A percentile compares a stretch with the other conserved stretches of the same genome.
Evolutionary conservation across 2,888 invertebrate species (phyloP).

Genomic region (Cosmopolites sordidus): DNA sequence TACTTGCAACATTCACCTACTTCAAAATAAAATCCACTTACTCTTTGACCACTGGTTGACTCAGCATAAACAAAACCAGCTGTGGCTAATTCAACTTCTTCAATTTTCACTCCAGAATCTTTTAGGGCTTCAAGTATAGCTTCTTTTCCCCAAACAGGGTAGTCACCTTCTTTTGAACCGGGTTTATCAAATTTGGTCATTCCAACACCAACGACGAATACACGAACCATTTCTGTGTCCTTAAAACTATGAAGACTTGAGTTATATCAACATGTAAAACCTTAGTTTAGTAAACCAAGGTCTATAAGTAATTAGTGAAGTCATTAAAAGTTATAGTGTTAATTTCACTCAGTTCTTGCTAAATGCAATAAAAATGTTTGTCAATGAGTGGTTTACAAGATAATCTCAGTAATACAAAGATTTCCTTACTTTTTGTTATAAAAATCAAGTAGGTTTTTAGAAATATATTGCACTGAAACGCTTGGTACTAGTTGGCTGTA

Average conservation of each 20-base stretch:
- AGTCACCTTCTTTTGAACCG: slow-evolving; percentile 76
- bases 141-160: slow-evolving; percentile 93
- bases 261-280: background rate
- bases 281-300: background rate
- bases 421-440: no score
- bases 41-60: slow-evolving; percentile 92
- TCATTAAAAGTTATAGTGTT: background rate
- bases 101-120: slow-evolving; percentile 75
- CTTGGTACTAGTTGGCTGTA: no score
- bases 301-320: background rate
- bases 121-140: slow-evolving; percentile 81
- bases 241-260: background rate
- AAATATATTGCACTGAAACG: no score
- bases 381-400: no score
- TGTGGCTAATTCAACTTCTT: slow-evolving; percentile 81
- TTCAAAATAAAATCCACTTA: slow-evolving; percentile 43
- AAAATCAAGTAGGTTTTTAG: no score
- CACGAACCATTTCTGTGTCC: slow-evolving; percentile 46
- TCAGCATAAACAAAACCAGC: slow-evolving; percentile 95
- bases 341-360: background rate
- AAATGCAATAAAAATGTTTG: no score
- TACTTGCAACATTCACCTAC: background rate
- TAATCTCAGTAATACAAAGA: no score
- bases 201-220: slow-evolving; percentile 92
- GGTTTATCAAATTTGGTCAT: slow-evolving; percentile 99